A percentile compares a stretch with the other conserved stretches of the same genome.
phyloP scores from a whole-genome alignment of 1,140 invertebrate genomes.

The Wiebesia pumilae region DNA sequence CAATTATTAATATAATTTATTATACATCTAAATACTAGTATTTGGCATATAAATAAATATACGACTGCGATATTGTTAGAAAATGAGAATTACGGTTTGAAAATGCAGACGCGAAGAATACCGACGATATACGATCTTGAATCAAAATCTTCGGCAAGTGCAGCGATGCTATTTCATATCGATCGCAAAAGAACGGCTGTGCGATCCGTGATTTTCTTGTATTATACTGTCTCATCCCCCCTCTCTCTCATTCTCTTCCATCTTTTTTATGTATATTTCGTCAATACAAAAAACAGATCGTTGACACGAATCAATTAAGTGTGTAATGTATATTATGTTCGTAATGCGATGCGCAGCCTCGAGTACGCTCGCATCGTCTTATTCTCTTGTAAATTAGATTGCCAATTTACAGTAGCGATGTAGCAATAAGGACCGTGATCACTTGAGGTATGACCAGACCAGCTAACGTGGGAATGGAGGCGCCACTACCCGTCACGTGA shows the following conservation, averaged over 20 bases:
- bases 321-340: slow-evolving; percentile 4
- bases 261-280: not conserved
- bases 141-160: not conserved
- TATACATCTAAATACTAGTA: not conserved
- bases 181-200: not conserved
- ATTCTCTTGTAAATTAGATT: not conserved
- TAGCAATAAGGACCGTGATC: slow-evolving; percentile 71
- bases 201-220: not conserved
- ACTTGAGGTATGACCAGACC: slow-evolving; percentile 63
- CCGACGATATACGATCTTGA: not conserved
- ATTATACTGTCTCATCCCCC: not conserved
- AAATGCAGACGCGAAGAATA: not conserved
- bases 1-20: not conserved
- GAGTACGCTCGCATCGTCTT: not conserved
- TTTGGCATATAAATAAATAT: not conserved
- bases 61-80: not conserved
- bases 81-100: not conserved
- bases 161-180: not conserved
- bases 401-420: slow-evolving; percentile 71
- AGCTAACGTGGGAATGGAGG: slow-evolving; percentile 25
- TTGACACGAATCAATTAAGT: slow-evolving; percentile 25
- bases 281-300: slow-evolving; percentile 22
- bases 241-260: not conserved
- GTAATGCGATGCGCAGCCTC: not conserved
- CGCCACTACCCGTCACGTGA: slow-evolving; percentile 78